A percentile compares a stretch with the other conserved stretches of the same genome.
Evolutionary conservation across 2,113 vertebrate genomes (phyloP).

Genomic region (Muntiacus muntjak): DNA sequence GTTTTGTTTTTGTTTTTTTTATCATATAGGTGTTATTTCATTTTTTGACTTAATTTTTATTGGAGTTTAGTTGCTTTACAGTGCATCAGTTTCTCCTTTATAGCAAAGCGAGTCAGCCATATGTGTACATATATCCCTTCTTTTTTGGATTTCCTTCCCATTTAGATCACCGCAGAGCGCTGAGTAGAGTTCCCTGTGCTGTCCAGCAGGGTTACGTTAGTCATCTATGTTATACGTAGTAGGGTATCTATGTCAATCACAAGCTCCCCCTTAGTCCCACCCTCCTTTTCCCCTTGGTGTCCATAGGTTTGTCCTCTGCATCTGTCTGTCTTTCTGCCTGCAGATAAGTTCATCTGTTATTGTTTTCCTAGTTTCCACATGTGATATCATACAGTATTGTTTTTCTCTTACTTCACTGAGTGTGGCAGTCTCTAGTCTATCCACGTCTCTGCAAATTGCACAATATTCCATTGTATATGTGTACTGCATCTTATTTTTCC

Average conservation of each 20-base stretch:
- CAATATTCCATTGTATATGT: neutral
- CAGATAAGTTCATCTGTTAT: neutral
- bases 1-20: neutral
- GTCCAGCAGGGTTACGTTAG: neutral
- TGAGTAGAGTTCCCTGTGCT: neutral
- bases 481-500: neutral
- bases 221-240: neutral
- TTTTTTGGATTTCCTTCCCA: neutral
- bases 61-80: neutral
- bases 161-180: neutral
- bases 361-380: neutral
- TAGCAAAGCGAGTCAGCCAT: neutral
- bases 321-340: neutral
- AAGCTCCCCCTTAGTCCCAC: fast-evolving
- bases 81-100: neutral
- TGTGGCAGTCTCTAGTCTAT: neutral
- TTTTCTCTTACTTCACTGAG: neutral
- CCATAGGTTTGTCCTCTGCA: neutral
- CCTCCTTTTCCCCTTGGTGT: neutral
- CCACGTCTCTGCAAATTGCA: neutral
- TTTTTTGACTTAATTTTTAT: neutral
- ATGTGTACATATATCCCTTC: neutral
- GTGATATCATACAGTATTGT: neutral
- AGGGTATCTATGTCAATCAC: neutral
- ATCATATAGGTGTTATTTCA: neutral